Base-by-base conservation (phyloP, 64 coral and sea anemone genomes). In the Montipora cactus region DNA sequence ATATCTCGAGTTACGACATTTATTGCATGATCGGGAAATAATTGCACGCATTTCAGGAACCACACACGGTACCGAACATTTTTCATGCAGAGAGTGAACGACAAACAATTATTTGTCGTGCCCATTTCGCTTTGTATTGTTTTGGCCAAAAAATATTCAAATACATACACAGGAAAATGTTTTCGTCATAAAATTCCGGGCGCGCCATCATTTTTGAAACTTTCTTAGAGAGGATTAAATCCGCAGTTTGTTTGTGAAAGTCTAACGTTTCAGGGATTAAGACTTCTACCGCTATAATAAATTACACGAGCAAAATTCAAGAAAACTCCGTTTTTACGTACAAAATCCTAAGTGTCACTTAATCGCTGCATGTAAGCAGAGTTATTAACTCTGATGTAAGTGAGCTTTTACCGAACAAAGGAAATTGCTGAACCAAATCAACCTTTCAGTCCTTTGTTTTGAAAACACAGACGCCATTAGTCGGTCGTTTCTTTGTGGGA, bases 11-110 rank as follows among this genome's bases (percentile, higher is more conserved):
- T 86, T 86, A 71, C 82, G 82, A 86, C 64, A 71, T 86, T 86
- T 70, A 86, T 86, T 86, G 64, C 82, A 70, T 86, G 66, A 86
- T 70, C 18, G 82, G 16, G 49, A 86, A 70, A 86, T 71, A 86
- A 84, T 84, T 67, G 28, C 81, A 84, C 81, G 59, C 18, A 84
- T 46, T 86, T 50, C 62, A 86, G 82, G 82, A 86, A 72, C 66
- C 82, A 51, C 82, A 72, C 47, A 86, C 64, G 50, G 49, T 50
- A 78, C 21, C 5, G 20, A 0, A 14, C 16, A 71, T 47, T 7
- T 19, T 47, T 44, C 15, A 46, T 3, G 66, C 18, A 12, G 18
- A n/a, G 82, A 50, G 66, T 8, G 18, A 51, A 72, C 49, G 2
- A 37, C 37, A 37, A 37, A 37, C 37, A 37, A 37, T 37, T 37